Evolutionary conservation across 2,113 vertebrate species (phyloP).

Genomic region (Noturus placidus): DNA sequence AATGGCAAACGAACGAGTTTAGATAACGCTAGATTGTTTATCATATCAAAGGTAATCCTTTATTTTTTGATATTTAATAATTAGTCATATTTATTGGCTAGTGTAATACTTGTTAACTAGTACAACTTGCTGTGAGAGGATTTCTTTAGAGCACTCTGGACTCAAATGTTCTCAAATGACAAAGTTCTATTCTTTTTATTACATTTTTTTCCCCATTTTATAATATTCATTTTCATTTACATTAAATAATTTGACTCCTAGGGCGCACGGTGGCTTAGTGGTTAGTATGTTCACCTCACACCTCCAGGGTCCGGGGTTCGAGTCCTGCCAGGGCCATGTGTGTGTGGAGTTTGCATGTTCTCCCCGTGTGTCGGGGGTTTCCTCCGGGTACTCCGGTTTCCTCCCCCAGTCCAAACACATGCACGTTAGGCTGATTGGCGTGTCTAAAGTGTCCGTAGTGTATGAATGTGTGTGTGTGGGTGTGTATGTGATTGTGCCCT

Average conservation of each 20-base stretch:
- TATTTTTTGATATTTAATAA: background rate
- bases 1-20: background rate
- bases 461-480: too few species aligned
- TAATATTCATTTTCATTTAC: background rate
- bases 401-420: too few species aligned
- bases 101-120: background rate
- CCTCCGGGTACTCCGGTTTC: too few species aligned
- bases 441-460: too few species aligned
- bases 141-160: background rate
- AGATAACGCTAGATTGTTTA: background rate
- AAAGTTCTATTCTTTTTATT: background rate
- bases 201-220: background rate
- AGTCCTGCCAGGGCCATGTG: too few species aligned
- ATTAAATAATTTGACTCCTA: background rate
- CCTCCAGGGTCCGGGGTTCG: too few species aligned
- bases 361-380: too few species aligned
- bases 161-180: background rate
- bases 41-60: background rate
- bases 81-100: background rate
- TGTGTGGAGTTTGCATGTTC: too few species aligned
- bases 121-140: background rate
- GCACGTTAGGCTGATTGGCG: too few species aligned
- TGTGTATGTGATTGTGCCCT: too few species aligned
- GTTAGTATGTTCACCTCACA: too few species aligned
- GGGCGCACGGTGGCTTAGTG: too few species aligned